Evolutionary conservation across 2,797 vertebrate species (phyloP), one percentile per base, ranked within the genome.

Genomic region (Oophaga sylvatica): DNA sequence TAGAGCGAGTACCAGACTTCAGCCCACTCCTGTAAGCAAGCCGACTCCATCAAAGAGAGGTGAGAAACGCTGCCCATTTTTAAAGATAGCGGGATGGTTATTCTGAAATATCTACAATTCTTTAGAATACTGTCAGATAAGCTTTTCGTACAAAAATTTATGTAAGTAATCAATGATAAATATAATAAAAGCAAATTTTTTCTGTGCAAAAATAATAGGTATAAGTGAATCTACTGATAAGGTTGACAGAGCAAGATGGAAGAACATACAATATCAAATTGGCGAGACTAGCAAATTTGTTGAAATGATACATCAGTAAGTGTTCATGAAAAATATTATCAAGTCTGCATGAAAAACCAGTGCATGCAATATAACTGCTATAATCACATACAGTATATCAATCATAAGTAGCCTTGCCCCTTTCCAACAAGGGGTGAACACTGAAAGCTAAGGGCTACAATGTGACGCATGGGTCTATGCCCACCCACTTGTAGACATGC

Each of bases 281-380:
- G 87, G 87, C 1, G 89, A 90, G 10, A 90, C 62, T 67, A 88
- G 87, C 84, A 90, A 90, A 67, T 88, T 90, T 90, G 87, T 88
- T 79, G 89, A 90, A 45, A 65, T 86, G 57, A 83, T 90, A 80
- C 80, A 90, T 59, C 75, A 90, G 89, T 90, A 88, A 86, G 89
- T 89, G 17, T 56, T 68, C 26, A 35, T 73, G 11, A 60, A 73
- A 68, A 71, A 12, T 80, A 71, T 86, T 86, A 60, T 45, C 45
- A 48, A 11, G 8, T 56, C n/a, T 22, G n/a, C 35, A 16, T 19
- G 8, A 62, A 31, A 5, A 56, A 9, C 19, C n/a, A 11, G 45
- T n/a, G 19, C 56, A 77, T 77, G 73, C 5, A 2, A 77, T 53
- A 53, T 73, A 45, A 45, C 17, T 77, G 9, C 7, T 16, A 71